Base-by-base conservation (phyloP, 1,140 invertebrate genomes). In the Drosophila prosaltans region DNA sequence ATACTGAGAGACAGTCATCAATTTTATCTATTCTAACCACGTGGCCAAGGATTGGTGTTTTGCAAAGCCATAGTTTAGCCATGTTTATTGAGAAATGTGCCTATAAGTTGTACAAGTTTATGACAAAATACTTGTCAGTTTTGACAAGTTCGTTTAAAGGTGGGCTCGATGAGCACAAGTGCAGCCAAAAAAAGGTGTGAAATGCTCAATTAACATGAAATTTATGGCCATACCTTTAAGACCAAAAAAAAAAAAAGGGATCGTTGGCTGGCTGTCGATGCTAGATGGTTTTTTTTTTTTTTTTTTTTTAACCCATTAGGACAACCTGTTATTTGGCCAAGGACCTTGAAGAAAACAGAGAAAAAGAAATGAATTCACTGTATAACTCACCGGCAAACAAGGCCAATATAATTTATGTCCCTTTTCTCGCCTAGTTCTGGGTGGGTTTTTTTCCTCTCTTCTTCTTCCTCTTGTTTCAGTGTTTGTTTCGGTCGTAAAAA, bases 91-190 rank as follows among this genome's bases (percentile, higher is more conserved):
- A 11, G 69, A 30, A 70, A 79, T 66, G 65, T 66, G 75, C 7
- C 83, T 73, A 88, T 88, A 89, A 89, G 80, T 88, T 88, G 68
- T 45, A 30, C 40, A 74, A 80, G 62, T 89, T 88, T 89, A 88
- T 89, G 83, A 76, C 70, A 71, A 58, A 80, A 77, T 74, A 89
- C 80, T 88, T 83, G 83, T 88, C 83, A 89, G 43, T 83, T 89
- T 59, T 80, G 83, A 88, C 83, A 88, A 60, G 84, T 80, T 89
- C 72, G 84, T 88, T 88, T 88, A 89, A 89, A 80, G 82, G 69
- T 32, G 32, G 32, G 6, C 66, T 81, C 48, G 16, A 16, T 21
- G 24, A 24, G 62, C 4, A 30, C 65, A 9, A 24, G 51, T 64
- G 36, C 48, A 41, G 36, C 32, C 64, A 48, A 36, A 30, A 16